Percentiles rank a stretch among this genome's conserved stretches.
phyloP scores from a whole-genome alignment of 2,113 vertebrate genomes.

The Macroglossus sobrinus region DNA sequence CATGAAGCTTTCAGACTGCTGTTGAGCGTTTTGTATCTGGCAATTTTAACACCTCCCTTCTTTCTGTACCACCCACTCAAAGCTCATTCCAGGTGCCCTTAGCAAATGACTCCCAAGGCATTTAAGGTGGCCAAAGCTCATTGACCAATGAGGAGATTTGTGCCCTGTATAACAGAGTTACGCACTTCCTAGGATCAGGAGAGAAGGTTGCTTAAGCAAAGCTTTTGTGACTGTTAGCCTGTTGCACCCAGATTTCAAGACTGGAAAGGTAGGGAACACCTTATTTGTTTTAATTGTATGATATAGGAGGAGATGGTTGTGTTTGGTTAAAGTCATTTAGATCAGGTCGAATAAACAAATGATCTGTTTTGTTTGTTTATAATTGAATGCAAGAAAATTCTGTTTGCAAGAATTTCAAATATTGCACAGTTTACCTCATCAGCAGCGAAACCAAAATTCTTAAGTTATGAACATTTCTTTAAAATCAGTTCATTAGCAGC shows the following conservation, averaged over 20 bases:
- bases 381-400: slow-evolving; percentile 1
- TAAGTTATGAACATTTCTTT: neutral
- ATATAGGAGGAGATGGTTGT: slow-evolving; percentile 38
- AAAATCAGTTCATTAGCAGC: neutral
- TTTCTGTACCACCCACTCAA: slow-evolving; percentile 78
- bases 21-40: slow-evolving; percentile 62
- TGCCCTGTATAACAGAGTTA: slow-evolving; percentile 66
- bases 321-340: slow-evolving; percentile 58
- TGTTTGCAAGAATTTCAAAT: slow-evolving; percentile 23
- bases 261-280: slow-evolving; percentile 81
- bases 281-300: slow-evolving; percentile 62
- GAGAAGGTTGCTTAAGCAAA: slow-evolving; percentile 74
- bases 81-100: slow-evolving; percentile 79
- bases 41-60: slow-evolving; percentile 69
- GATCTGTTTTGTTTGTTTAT: neutral
- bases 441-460: neutral
- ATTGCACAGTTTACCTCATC: neutral
- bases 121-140: slow-evolving; percentile 81
- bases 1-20: slow-evolving; percentile 72
- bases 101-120: slow-evolving; percentile 86
- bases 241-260: slow-evolving; percentile 64
- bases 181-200: slow-evolving; percentile 74
- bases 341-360: slow-evolving; percentile 37
- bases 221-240: slow-evolving; percentile 69
- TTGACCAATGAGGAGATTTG: slow-evolving; percentile 82